Evolutionary conservation across 2,113 vertebrate species (phyloP).

Genomic region (Microtus pennsylvanicus): DNA sequence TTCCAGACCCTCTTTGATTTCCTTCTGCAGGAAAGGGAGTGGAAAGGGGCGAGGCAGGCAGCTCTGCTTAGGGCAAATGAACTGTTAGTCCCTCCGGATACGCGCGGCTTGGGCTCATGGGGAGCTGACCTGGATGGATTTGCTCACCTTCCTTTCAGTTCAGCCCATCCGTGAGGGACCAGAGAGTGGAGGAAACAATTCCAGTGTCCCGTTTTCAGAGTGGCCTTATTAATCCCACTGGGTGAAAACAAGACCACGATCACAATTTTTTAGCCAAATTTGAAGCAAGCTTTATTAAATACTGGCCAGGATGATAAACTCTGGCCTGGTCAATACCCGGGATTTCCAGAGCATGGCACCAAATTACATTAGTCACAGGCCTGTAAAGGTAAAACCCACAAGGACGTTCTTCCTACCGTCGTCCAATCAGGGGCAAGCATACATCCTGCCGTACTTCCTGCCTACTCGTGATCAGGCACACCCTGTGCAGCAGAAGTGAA

Average conservation of each 20-base stretch:
- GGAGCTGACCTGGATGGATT: background rate
- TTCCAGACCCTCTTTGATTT: background rate
- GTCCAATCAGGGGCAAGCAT: background rate
- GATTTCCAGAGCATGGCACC: background rate
- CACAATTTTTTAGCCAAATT: background rate
- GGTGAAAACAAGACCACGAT: background rate
- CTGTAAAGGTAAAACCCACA: background rate
- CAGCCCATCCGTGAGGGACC: background rate
- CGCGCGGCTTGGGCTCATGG: background rate
- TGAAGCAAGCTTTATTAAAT: background rate
- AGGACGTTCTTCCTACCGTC: background rate
- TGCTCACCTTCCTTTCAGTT: background rate
- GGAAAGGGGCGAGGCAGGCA: background rate
- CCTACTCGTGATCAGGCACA: background rate
- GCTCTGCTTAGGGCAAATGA: background rate
- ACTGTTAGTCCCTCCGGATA: too few species aligned
- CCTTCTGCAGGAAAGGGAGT: background rate
- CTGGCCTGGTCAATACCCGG: background rate
- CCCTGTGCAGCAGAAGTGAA: background rate
- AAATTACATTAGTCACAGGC: background rate
- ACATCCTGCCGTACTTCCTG: background rate
- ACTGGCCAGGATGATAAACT: background rate
- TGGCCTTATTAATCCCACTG: background rate
- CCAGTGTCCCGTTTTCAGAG: background rate
- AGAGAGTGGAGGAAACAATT: background rate